A percentile compares a stretch with the other conserved stretches of the same genome.
Evolutionary conservation across 2,113 vertebrate genomes (phyloP).

Genomic region (Chionodraco myersi): DNA sequence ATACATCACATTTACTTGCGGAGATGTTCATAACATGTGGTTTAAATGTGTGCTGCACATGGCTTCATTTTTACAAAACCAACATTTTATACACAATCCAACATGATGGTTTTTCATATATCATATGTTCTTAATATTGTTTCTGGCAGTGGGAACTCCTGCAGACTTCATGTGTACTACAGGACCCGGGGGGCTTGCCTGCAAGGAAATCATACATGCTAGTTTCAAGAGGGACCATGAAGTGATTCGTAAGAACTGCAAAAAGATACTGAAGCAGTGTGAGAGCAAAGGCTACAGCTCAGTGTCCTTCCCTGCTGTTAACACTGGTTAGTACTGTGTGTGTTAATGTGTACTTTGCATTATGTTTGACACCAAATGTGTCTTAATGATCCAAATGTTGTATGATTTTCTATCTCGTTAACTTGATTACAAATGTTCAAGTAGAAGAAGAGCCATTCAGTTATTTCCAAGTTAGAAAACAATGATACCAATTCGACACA

Average conservation of each 20-base stretch:
- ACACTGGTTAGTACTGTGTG: conserved; percentile 65
- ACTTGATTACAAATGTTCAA: not conserved
- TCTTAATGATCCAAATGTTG: not conserved
- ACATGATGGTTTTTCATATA: not conserved
- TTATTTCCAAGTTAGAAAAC: not conserved
- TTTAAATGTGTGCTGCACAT: not conserved
- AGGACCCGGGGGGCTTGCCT: conserved; percentile 61
- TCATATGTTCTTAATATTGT: not conserved
- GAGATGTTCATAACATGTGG: too few species aligned
- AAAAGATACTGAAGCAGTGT: conserved; percentile 66
- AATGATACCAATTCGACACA: not conserved
- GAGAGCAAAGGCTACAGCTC: conserved; percentile 63
- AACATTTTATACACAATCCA: not conserved
- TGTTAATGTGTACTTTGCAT: not conserved
- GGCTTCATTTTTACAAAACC: not conserved
- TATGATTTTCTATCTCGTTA: not conserved
- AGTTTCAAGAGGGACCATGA: not conserved
- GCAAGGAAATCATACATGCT: conserved; percentile 69
- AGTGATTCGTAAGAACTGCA: conserved; percentile 51
- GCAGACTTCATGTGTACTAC: conserved; percentile 42
- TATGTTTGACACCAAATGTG: not conserved
- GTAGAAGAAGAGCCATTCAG: too few species aligned
- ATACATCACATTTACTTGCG: not conserved
- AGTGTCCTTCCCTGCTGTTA: conserved; percentile 72
- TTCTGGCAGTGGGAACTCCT: conserved; percentile 45